These are phyloP conservation scores for Nothoprocta pentlandii DNA, from an alignment of 2,113 vertebrate species.

Conservation along the genomic window DNA sequence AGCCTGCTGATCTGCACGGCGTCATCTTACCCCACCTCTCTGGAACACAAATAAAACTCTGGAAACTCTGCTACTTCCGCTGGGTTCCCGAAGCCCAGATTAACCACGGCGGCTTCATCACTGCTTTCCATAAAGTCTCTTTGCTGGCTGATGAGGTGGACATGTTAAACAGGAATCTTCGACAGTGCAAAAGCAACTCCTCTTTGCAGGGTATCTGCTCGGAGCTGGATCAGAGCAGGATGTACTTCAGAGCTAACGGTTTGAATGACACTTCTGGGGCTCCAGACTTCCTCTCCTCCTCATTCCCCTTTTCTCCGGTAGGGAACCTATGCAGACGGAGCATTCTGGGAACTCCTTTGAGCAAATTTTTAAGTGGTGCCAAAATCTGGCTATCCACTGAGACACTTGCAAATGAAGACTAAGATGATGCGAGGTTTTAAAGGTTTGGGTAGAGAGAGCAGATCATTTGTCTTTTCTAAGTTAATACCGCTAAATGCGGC, in stretches of 20 bases:
- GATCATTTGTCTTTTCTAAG: conserved; percentile 27
- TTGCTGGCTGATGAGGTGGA: conserved; percentile 92
- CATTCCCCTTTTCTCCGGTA: conserved; percentile 92
- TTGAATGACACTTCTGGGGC: conserved; percentile 60
- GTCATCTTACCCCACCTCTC: conserved; percentile 86
- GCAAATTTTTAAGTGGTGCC: conserved; percentile 95
- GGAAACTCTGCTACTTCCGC: conserved; percentile 96
- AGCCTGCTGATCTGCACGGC: conserved; percentile 86
- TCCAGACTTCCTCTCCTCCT: conserved; percentile 91
- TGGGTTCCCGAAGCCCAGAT: conserved; percentile 97
- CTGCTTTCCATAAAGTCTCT: conserved; percentile 87
- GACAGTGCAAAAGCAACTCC: conserved; percentile 80
- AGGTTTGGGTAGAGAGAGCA: neutral
- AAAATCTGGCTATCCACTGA: conserved; percentile 97
- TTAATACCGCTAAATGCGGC: conserved; percentile 58
- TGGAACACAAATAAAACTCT: conserved; percentile 88
- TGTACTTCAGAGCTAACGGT: conserved; percentile 87
- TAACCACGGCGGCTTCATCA: conserved; percentile 84
- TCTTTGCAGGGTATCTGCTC: conserved; percentile 59
- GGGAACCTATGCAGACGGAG: conserved; percentile 93
- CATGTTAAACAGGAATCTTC: conserved; percentile 83
- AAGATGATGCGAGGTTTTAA: neutral
- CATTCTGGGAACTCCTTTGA: conserved; percentile 91
- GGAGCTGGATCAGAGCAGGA: conserved; percentile 80
- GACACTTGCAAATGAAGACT: conserved; percentile 91